Base-by-base conservation (phyloP, 2,888 invertebrate species). In the Antheraea assamensis region DNA sequence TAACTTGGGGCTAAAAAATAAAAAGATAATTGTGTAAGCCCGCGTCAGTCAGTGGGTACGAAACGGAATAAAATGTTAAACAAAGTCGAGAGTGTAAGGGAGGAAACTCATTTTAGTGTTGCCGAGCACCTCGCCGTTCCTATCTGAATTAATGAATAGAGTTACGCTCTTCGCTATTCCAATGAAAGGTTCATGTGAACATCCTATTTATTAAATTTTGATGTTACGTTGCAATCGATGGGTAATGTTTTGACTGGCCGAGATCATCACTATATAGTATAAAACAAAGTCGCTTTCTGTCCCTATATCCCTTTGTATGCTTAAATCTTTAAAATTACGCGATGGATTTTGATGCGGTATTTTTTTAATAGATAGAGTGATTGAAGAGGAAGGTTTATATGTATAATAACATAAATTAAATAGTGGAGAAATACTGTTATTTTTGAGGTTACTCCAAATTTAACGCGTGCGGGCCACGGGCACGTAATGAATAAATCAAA, bases 51-150 rank as follows among this genome's bases (percentile, higher is more conserved):
- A 73, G 79, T 79, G 78, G 78, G 79, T 79, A 82, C 76, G 78
- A 79, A 84, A 83, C 82, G 80, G 83, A 81, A 85, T 82, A 77
- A 85, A 85, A 86, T 87, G 82, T 83, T 83, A 81, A 83, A 83
- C 81, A 78, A 82, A 80, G 78, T 81, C 80, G 73, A 74, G 71
- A 75, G 73, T 75, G 74, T n/a, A n/a, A 71, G 74, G 73, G 70
- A 75, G 70, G 24, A 64, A 55, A 71, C 73, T 77, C 55, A 74
- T 75, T 75, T 75, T 75, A 70, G 70, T 73, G 74, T 72, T 72
- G 71, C 70, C 64, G 72, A 52, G 61, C 42, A 71, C 42, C 61
- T 31, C 70, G 42, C 35, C 42, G 35, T 70, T 24, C 70, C 70
- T 72, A 72, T 70, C 58, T 35, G 70, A 58, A 70, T 73, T 73